These are phyloP conservation scores for Altica lythri DNA, from an alignment of 2,888 invertebrate genomes.

Conservation along the genomic window DNA sequence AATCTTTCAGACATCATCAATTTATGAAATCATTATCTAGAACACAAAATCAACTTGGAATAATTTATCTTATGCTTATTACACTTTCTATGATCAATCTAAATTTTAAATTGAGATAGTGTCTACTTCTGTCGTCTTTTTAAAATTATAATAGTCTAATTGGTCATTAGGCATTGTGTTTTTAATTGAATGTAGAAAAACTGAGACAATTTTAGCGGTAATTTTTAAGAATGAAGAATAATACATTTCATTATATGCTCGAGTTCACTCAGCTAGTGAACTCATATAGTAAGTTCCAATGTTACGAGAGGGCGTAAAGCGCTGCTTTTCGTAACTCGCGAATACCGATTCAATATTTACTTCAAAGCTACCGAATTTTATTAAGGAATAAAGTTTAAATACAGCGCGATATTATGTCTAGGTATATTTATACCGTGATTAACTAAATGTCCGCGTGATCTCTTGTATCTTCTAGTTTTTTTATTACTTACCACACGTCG, in stretches of 20 bases:
- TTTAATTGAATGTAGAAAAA: slow-evolving; percentile 48
- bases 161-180: slow-evolving; percentile 48
- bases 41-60: slow-evolving; percentile 5
- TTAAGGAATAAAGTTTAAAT: no score
- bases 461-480: no score
- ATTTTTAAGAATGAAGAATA: slow-evolving; percentile 46
- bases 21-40: neutral
- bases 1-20: no score
- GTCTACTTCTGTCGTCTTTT: slow-evolving; percentile 38
- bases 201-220: slow-evolving; percentile 51
- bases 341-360: no score
- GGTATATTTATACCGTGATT: no score
- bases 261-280: slow-evolving; percentile 47
- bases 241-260: slow-evolving; percentile 51
- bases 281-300: slow-evolving; percentile 45
- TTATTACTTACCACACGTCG: no score
- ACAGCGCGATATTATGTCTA: no score
- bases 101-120: slow-evolving; percentile 19
- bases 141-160: slow-evolving; percentile 41
- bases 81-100: slow-evolving; percentile 21
- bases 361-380: no score
- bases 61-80: slow-evolving; percentile 11
- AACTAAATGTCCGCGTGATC: no score
- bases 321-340: no score
- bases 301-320: slow-evolving; percentile 42